Evolutionary conservation across 2,797 vertebrate genomes (phyloP).

Genomic region (Rhinichthys osculus): DNA sequence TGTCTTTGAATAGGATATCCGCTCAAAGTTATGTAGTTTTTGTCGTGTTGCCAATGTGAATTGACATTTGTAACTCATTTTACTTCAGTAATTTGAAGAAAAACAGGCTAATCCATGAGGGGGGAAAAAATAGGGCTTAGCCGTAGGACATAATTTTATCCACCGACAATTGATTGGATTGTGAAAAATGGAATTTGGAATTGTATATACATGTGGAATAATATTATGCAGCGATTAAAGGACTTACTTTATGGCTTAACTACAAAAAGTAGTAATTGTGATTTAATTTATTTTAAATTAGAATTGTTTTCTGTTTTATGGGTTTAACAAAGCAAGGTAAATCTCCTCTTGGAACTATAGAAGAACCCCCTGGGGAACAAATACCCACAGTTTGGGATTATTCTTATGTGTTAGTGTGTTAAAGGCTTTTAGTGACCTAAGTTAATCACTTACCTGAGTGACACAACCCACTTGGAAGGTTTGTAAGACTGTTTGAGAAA

Average conservation of each 20-base stretch:
- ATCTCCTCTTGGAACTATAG: background rate
- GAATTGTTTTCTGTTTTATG: background rate
- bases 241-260: no score
- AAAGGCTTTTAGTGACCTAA: constrained; percentile 63
- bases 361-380: background rate
- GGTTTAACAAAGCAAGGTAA: background rate
- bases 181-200: background rate
- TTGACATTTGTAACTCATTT: background rate
- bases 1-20: background rate
- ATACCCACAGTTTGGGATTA: background rate
- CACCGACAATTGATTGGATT: background rate
- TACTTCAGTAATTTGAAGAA: background rate
- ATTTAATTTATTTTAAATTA: no score
- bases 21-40: background rate
- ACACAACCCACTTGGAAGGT: constrained; percentile 24
- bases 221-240: background rate
- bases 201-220: background rate
- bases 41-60: background rate
- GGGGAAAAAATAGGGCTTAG: no score
- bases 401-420: background rate
- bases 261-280: no score
- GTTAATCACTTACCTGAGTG: constrained; percentile 11
- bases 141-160: no score
- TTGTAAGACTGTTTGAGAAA: constrained; percentile 36
- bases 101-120: background rate